A percentile compares a stretch with the other conserved stretches of the same genome.
Evolutionary conservation across 2,888 invertebrate genomes (phyloP).

Genomic region (Plebejus anna): DNA sequence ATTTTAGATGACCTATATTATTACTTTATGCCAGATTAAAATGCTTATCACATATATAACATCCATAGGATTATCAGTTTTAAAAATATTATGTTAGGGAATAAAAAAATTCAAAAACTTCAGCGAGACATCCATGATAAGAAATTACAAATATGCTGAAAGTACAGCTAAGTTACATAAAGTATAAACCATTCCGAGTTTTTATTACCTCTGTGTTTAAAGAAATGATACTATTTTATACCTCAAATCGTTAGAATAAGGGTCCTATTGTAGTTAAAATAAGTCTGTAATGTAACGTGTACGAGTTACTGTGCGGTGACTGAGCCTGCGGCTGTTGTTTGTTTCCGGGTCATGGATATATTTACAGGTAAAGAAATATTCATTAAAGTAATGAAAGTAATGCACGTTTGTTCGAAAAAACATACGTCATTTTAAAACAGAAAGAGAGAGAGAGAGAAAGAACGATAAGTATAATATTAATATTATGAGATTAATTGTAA

Average conservation of each 20-base stretch:
- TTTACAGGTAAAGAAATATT: constrained; percentile 9
- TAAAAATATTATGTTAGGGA: too few relatives aligned
- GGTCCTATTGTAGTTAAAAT: background rate
- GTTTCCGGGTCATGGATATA: constrained; percentile 10
- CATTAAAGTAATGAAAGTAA: constrained; percentile 16
- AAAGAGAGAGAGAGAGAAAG: background rate
- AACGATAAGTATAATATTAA: background rate
- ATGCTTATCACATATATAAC: too few relatives aligned
- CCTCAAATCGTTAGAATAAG: background rate
- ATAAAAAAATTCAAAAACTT: too few relatives aligned
- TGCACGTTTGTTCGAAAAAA: background rate
- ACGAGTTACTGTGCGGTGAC: background rate
- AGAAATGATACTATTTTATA: background rate
- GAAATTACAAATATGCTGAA: background rate
- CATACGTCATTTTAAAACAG: background rate
- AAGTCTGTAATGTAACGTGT: background rate
- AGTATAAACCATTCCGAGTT: background rate
- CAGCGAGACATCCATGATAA: too few relatives aligned
- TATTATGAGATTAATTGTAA: background rate
- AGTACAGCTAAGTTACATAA: background rate
- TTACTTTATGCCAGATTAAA: background rate
- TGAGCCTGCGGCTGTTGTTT: constrained; percentile 13
- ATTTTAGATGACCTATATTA: background rate
- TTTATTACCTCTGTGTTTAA: background rate
- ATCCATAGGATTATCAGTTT: background rate